These are phyloP conservation scores for Apamea sordens DNA, from an alignment of 2,888 invertebrate species.

Conservation along the genomic window DNA sequence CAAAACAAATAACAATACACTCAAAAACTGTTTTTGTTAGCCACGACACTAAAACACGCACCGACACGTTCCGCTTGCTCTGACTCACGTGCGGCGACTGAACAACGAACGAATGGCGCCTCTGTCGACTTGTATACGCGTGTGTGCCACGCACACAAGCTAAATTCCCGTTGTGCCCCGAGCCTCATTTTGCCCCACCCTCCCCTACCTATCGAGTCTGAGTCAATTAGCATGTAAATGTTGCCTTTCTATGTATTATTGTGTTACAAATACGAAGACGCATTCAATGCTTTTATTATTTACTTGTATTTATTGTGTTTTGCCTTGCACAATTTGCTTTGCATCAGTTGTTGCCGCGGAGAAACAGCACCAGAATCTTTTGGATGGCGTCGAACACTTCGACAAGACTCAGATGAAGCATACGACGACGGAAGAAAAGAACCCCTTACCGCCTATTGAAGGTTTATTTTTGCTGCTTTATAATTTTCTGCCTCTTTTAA, in stretches of 20 bases:
- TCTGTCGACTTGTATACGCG: too few relatives aligned
- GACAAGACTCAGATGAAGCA: slow-evolving; percentile 94
- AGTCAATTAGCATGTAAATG: slow-evolving; percentile 65
- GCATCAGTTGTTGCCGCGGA: slow-evolving; percentile 93
- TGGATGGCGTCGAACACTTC: slow-evolving; percentile 93
- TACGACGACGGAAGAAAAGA: slow-evolving; percentile 93
- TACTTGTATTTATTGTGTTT: slow-evolving; percentile 67
- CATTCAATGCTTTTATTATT: slow-evolving; percentile 63
- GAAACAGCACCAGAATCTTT: slow-evolving; percentile 93
- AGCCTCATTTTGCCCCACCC: too few relatives aligned
- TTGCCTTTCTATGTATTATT: slow-evolving; percentile 54
- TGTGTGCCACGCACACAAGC: too few relatives aligned
- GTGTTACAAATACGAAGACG: slow-evolving; percentile 43
- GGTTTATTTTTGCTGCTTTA: slow-evolving; percentile 87
- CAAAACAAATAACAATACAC: too few relatives aligned
- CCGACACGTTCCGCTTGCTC: too few relatives aligned
- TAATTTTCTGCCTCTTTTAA: slow-evolving; percentile 41
- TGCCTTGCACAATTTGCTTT: slow-evolving; percentile 86
- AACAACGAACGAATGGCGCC: too few relatives aligned
- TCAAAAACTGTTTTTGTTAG: too few relatives aligned
- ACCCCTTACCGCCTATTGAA: slow-evolving; percentile 93
- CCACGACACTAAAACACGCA: too few relatives aligned
- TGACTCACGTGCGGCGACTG: too few relatives aligned
- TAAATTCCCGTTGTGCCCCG: too few relatives aligned
- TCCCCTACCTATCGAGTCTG: slow-evolving; percentile 35